These are phyloP conservation scores for Gibbula magus DNA, from an alignment of 2,888 invertebrate genomes.

Conservation along the genomic window DNA sequence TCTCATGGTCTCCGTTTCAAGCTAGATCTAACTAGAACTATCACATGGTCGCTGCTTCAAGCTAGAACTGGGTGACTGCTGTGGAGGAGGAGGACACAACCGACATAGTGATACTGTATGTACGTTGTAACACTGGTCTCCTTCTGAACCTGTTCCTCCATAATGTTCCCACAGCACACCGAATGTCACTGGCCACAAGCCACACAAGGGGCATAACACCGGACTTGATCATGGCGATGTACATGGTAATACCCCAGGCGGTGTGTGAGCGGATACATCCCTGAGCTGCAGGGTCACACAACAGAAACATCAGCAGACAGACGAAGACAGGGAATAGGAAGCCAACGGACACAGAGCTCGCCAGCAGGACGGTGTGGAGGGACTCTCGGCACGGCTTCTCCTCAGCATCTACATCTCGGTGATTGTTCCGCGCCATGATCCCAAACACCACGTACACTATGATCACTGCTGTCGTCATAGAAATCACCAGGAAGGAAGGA, in stretches of 20 bases:
- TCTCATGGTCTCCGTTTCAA: too few species aligned
- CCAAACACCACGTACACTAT: constrained; percentile 35
- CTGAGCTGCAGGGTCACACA: constrained; percentile 22
- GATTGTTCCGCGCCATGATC: constrained; percentile 15
- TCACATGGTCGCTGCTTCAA: too few species aligned
- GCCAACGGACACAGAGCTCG: constrained; percentile 33
- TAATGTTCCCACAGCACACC: constrained; percentile 26
- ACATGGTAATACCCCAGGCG: constrained; percentile 35
- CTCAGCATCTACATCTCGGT: constrained; percentile 9
- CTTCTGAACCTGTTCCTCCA: background rate
- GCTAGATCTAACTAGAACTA: too few species aligned
- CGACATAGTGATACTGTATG: background rate
- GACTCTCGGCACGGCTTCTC: constrained; percentile 31
- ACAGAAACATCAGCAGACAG: constrained; percentile 33
- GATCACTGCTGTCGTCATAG: constrained; percentile 29
- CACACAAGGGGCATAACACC: constrained; percentile 39
- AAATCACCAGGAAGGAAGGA: constrained; percentile 38
- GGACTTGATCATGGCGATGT: constrained; percentile 37
- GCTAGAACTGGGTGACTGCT: background rate
- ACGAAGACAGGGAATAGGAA: constrained; percentile 41
- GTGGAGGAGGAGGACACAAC: background rate
- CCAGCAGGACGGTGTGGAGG: constrained; percentile 30
- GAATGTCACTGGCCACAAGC: constrained; percentile 37
- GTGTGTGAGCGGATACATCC: constrained; percentile 34
- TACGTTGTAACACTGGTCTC: background rate